Evolutionary conservation across 2,797 vertebrate species (phyloP), one percentile per base, ranked within the genome.

Genomic region (Galago senegalensis): DNA sequence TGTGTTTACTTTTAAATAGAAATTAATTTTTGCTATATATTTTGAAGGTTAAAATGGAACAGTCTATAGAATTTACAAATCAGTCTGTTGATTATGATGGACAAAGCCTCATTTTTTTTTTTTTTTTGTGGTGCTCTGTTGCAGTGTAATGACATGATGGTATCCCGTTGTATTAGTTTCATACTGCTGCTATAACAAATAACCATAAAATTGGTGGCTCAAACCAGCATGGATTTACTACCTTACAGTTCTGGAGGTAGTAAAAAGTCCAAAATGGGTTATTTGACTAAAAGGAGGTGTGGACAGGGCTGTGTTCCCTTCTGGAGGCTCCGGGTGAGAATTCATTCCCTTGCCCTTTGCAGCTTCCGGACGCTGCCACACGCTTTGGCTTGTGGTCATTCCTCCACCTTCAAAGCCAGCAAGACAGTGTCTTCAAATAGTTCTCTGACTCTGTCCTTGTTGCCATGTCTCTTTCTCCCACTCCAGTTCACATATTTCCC

Each of bases 1-100:
- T 96, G 94, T 95, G 93, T 96, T 98, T 95, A 94, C 97, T 96
- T 98, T 98, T 97, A 98, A 98, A 96, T 96, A 97, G 97, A 84
- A 87, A 37, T 67, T 86, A 95, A 97, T 93, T 95, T 95, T 98
- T 97, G 93, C 97, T 96, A 93, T 46, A 82, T 97, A 82, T 98
- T 98, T 17, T 87, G 88, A 93, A 96, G 65, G 29, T 34, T 31
- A 60, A 84, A 49, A 69, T 25, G 18, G 69, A 97, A 9, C 37
- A 27, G 16, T 25, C 37, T 46, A 17, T 84, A 16, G 63, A 82
- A n/a, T 87, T 40, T 87, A 65, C 17, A 81, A 56, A 72, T 60
- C 20, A 12, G 20, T 9, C 37, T 93, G 20, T 56, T 58, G n/a
- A 29, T 65, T 67, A 56, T 56, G 40, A n/a, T 81, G 31, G 60